Percentiles rank a stretch among this genome's conserved stretches.
Evolutionary conservation across 1,140 invertebrate species (phyloP).

Genomic region (Plutomurus gul): DNA sequence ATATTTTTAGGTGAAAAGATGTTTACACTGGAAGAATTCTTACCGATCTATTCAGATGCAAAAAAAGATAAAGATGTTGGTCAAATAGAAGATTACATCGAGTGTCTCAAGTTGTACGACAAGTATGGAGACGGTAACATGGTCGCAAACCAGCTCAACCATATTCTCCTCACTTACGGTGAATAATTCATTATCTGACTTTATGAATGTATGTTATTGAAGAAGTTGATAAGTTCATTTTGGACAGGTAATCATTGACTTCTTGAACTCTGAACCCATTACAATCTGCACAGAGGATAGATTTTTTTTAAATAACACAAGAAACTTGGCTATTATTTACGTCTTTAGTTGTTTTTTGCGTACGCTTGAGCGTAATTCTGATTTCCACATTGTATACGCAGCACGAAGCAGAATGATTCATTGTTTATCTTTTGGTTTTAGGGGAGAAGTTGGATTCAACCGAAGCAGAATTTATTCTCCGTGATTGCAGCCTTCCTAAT

Average conservation of each 20-base stretch:
- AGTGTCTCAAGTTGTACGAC: conserved; percentile 99
- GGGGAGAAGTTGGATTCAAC: conserved; percentile 54
- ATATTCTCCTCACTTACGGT: conserved; percentile 93
- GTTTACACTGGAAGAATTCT: conserved; percentile 90
- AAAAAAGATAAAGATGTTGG: conserved; percentile 89
- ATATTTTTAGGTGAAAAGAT: conserved; percentile 71
- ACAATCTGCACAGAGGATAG: no score
- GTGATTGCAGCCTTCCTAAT: conserved; percentile 54
- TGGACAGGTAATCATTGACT: background rate
- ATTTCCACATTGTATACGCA: no score
- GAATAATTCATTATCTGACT: conserved; percentile 50
- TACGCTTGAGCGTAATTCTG: no score
- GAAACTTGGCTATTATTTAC: no score
- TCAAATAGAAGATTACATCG: conserved; percentile 96
- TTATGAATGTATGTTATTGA: background rate
- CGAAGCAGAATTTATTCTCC: conserved; percentile 54
- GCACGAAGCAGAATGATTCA: background rate
- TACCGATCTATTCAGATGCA: conserved; percentile 81
- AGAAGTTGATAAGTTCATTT: background rate
- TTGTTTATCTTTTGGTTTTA: background rate
- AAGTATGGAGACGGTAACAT: conserved; percentile 95
- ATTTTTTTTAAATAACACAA: no score
- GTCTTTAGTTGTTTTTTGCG: no score
- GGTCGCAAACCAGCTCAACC: conserved; percentile 93
- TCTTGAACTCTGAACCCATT: background rate